Percentiles rank a stretch among this genome's conserved stretches.
phyloP scores from a whole-genome alignment of 2,113 vertebrate species.

The Amphiprion percula region DNA sequence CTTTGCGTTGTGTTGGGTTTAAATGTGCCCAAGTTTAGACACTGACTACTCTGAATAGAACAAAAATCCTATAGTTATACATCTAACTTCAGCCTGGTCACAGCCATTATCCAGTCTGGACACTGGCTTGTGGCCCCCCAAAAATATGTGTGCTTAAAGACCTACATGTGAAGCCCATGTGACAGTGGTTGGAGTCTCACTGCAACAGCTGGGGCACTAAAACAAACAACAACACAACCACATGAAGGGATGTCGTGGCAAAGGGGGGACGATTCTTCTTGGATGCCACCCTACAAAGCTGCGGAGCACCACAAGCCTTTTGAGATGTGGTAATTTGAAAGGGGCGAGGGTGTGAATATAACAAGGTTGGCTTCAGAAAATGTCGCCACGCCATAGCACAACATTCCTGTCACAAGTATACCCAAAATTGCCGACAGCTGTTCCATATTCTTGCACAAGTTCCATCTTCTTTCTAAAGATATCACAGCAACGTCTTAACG shows the following conservation, averaged over 20 bases:
- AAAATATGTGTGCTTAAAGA: slow-evolving; percentile 11
- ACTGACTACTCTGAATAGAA: slow-evolving; percentile 41
- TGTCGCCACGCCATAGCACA: slow-evolving; percentile 22
- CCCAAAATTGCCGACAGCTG: slow-evolving; percentile 56
- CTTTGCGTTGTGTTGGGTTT: slow-evolving; percentile 31
- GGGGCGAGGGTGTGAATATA: slow-evolving; percentile 35
- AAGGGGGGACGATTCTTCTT: slow-evolving; percentile 3
- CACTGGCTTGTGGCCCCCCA: neutral
- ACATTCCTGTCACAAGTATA: slow-evolving; percentile 45
- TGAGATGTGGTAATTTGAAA: slow-evolving; percentile 34
- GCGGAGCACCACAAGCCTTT: slow-evolving; percentile 30
- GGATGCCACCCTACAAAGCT: slow-evolving; percentile 15
- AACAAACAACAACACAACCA: slow-evolving; percentile 55
- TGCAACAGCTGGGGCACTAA: slow-evolving; percentile 38
- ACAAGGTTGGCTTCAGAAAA: slow-evolving; percentile 50
- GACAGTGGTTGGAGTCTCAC: slow-evolving; percentile 18
- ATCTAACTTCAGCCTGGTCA: slow-evolving; percentile 10
- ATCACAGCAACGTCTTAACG: slow-evolving; percentile 43
- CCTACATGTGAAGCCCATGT: slow-evolving; percentile 41
- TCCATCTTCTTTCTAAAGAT: slow-evolving; percentile 41
- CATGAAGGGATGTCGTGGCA: slow-evolving; percentile 41
- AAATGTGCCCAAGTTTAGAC: slow-evolving; percentile 32
- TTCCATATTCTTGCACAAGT: slow-evolving; percentile 49
- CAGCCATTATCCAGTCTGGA: slow-evolving; percentile 10
- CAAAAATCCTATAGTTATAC: slow-evolving; percentile 3